A percentile compares a stretch with the other conserved stretches of the same genome.
phyloP scores from a whole-genome alignment of 2,797 vertebrate genomes.

The Tapirus indicus region DNA sequence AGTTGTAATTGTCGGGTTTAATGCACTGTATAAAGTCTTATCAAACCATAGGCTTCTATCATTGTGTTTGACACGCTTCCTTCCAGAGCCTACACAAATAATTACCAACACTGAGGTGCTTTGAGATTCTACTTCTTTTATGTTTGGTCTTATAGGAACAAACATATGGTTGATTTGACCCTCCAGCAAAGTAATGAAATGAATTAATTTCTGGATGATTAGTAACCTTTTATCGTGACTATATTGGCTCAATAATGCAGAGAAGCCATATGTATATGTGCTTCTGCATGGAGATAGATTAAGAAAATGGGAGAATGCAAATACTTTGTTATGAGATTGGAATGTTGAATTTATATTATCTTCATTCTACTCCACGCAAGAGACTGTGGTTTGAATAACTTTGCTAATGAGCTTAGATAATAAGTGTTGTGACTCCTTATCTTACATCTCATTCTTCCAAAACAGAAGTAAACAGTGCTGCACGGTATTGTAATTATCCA shows the following conservation, averaged over 20 bases:
- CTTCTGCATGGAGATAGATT: constrained; percentile 20
- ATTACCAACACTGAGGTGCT: constrained; percentile 42
- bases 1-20: constrained; percentile 66
- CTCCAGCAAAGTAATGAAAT: constrained; percentile 62
- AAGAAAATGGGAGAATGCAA: constrained; percentile 49
- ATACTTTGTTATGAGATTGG: constrained; percentile 7
- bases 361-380: background rate
- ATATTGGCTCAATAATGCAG: constrained; percentile 56
- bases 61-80: constrained; percentile 49
- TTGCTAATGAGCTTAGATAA: constrained; percentile 44
- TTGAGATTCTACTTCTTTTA: background rate
- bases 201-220: constrained; percentile 72
- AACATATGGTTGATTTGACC: constrained; percentile 59
- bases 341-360: constrained; percentile 45
- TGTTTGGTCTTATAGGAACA: constrained; percentile 36
- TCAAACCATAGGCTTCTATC: constrained; percentile 52
- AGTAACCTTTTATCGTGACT: constrained; percentile 54
- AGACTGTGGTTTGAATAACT: constrained; percentile 44
- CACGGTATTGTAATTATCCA: background rate
- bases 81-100: constrained; percentile 49
- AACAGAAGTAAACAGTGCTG: background rate
- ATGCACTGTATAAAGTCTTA: constrained; percentile 48
- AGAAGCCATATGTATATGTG: constrained; percentile 33
- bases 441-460: constrained; percentile 1
- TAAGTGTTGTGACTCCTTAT: constrained; percentile 9